These are phyloP conservation scores for Myotis lucifugus DNA, from an alignment of 2,113 vertebrate genomes.

Conservation along the genomic window DNA sequence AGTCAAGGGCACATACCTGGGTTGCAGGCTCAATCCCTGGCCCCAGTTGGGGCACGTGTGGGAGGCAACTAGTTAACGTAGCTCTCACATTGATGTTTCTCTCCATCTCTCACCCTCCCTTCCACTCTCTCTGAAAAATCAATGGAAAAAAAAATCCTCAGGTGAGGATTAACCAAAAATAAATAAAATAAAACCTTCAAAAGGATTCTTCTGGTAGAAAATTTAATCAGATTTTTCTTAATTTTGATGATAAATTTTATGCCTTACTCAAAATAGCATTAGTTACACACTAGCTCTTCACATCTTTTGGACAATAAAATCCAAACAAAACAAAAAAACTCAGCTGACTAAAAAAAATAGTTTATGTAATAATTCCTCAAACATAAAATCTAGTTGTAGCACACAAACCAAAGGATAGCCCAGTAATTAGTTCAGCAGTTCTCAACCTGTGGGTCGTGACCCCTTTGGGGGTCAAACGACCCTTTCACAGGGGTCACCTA, in stretches of 20 bases:
- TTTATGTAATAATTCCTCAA: slow-evolving; percentile 27
- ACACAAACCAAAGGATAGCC: neutral
- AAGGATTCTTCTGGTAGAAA: slow-evolving; percentile 34
- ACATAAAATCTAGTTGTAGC: neutral
- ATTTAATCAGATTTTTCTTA: slow-evolving; percentile 16
- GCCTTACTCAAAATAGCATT: slow-evolving; percentile 31
- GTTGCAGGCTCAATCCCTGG: no score
- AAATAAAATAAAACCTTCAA: neutral
- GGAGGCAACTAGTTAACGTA: no score
- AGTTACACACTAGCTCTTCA: neutral
- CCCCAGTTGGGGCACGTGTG: no score
- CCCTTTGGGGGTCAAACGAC: no score
- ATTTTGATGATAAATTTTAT: neutral
- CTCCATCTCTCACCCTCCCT: no score
- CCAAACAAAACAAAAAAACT: neutral
- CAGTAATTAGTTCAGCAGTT: neutral
- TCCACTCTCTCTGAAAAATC: no score
- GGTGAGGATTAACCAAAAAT: no score
- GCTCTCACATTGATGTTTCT: no score
- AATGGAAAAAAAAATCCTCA: no score
- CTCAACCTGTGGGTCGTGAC: no score
- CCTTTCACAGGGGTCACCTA: no score
- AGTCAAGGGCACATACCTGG: no score
- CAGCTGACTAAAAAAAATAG: neutral
- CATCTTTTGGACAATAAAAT: neutral